Base-by-base conservation (phyloP, 1,140 invertebrate genomes). In the Drosophila sturtevanti region DNA sequence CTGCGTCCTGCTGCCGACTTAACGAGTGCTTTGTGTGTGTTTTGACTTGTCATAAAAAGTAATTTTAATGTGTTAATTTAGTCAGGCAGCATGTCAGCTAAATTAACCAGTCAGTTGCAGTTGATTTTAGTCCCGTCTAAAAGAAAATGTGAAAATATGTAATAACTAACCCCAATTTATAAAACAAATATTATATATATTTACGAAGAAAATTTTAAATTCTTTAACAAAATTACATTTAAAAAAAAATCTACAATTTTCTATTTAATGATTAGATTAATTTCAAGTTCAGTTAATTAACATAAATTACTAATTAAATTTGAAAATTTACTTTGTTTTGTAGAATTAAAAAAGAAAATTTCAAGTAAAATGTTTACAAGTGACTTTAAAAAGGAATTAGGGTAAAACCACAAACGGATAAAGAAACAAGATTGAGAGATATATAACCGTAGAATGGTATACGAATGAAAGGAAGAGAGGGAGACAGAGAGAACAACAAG, bases 51-150 rank as follows among this genome's bases (percentile, higher is more conserved):
- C 74, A 74, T 89, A 89, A 89, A 84, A 89, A 78, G 79, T 80
- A 82, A 84, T 89, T 89, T 89, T 89, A 89, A 89, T 89, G 84
- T 89, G 79, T 89, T 89, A 89, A 89, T 89, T 84, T 85, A 73
- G 76, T 77, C 69, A 76, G 84, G 77, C 69, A 73, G 65, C 70
- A 66, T 77, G 84, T 77, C 72, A 69, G 61, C 22, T 31, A 63
- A 71, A 77, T 79, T 79, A 77, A 72, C 65, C 52, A 68, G 41
- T 27, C 56, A 56, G 21, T 59, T 72, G 44, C 38, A 54, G 67
- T 66, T 71, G 55, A 64, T 63, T 66, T 37, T 34, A 16, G 41
- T n/a, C 16, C 10, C 18, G 2, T 3, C 9, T 4, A 21, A 48
- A 48, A 24, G 24, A 4, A 24, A 18, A 10, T 44, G 16, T 18